Evolutionary conservation across 2,797 vertebrate species (phyloP).

Genomic region (Myotis myotis): DNA sequence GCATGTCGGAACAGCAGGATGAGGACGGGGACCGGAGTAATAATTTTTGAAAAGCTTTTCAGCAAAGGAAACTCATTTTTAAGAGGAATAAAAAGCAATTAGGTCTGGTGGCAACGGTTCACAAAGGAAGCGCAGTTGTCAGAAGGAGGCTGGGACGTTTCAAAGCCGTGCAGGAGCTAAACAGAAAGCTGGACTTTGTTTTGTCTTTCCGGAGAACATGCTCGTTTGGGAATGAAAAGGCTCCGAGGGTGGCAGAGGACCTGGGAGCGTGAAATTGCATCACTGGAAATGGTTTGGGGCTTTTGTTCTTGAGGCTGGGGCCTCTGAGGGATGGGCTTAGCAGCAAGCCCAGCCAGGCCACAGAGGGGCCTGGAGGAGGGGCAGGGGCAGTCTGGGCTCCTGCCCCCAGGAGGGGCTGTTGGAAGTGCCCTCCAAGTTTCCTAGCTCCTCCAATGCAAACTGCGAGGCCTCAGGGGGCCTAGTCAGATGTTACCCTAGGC

Average conservation of each 20-base stretch:
- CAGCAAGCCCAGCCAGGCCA: not conserved
- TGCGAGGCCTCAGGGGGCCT: rapidly evolving
- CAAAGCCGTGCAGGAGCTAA: slow-evolving; percentile 21
- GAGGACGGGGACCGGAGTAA: not conserved
- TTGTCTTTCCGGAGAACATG: slow-evolving; percentile 49
- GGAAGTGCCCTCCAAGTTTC: no score
- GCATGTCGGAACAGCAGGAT: not conserved
- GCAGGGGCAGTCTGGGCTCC: not conserved
- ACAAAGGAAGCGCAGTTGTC: slow-evolving; percentile 54
- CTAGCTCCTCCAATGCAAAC: not conserved
- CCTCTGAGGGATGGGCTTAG: not conserved
- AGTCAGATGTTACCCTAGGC: not conserved
- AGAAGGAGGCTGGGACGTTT: slow-evolving; percentile 32
- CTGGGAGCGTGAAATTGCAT: slow-evolving; percentile 71
- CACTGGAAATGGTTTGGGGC: slow-evolving; percentile 65
- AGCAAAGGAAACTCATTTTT: slow-evolving; percentile 62
- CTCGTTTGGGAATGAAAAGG: slow-evolving; percentile 61
- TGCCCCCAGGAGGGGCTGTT: not conserved
- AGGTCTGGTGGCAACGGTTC: slow-evolving; percentile 20
- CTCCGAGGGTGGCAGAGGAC: slow-evolving; percentile 60
- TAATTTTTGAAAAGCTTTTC: not conserved
- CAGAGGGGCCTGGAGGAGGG: not conserved
- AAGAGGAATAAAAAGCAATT: slow-evolving; percentile 23
- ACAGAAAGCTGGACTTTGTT: slow-evolving; percentile 32
- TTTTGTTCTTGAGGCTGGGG: slow-evolving; percentile 56